Conservation (phyloP, 2,888 invertebrate genomes). For the Brachyptera putata region DNA sequence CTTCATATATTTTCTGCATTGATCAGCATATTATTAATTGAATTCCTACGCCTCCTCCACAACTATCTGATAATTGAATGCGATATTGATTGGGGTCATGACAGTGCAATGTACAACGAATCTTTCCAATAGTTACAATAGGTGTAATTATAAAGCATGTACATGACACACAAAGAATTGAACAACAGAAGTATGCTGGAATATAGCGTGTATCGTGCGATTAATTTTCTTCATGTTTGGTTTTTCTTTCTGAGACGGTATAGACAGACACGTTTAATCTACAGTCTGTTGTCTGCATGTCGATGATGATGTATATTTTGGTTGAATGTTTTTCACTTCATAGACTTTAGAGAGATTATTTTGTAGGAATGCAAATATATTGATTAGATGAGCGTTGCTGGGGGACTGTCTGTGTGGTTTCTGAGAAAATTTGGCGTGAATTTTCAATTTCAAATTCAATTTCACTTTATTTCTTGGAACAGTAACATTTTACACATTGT, state of each 20-base stretch:
- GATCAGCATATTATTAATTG: constrained; percentile 16
- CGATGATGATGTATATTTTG: too few relatives aligned
- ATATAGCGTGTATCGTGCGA: background rate
- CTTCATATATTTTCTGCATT: background rate
- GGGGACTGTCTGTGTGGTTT: too few relatives aligned
- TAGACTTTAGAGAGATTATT: too few relatives aligned
- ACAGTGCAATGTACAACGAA: background rate
- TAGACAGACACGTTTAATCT: too few relatives aligned
- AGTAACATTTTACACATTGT: too few relatives aligned
- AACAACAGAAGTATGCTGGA: background rate
- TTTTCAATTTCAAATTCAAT: too few relatives aligned
- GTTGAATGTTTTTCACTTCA: too few relatives aligned
- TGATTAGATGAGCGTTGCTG: too few relatives aligned
- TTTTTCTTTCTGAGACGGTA: background rate
- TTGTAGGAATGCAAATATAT: too few relatives aligned
- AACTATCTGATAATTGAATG: constrained; percentile 19
- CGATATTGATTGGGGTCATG: background rate
- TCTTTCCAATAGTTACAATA: background rate
- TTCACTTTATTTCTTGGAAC: too few relatives aligned
- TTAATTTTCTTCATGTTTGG: background rate
- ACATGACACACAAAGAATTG: constrained; percentile 18
- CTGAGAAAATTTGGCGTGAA: too few relatives aligned
- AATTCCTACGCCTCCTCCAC: background rate
- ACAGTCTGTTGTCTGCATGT: too few relatives aligned
- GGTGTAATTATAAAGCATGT: constrained; percentile 19